Evolutionary conservation across 2,888 invertebrate species (phyloP), one percentile per base, ranked within the genome.

Genomic region (Adela reaumurella): DNA sequence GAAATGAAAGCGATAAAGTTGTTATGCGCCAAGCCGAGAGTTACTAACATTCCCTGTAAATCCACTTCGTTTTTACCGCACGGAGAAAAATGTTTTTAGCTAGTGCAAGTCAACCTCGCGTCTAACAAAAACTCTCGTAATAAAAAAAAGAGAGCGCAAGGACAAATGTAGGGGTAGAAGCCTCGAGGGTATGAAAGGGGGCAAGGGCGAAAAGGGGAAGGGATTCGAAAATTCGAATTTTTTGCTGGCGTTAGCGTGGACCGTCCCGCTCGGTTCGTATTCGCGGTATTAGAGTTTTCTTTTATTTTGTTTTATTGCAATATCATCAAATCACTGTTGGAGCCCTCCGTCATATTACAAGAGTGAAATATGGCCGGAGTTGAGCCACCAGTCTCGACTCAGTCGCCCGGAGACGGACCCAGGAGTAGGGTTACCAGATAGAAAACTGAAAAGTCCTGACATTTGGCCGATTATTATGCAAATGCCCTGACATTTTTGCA

Each of bases 311-410:
- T 35, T 35, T 35, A 35, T 35, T 77, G 78, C 78, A 78, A 70
- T 70, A 74, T 78, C 77, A 78, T 77, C 74, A 74, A 77, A 78
- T 77, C 76, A 74, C 70, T 73, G 74, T 67, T 66, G 72, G 74
- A 73, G 74, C 35, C 35, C 35, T 35, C 35, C 35, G n/a, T 35
- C 35, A 35, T 35, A 35, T 35, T 35, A 35, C 35, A 8, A 35
- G 35, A 35, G 14, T 35, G 35, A 35, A 35, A 35, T 35, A 35
- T 35, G 6, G n/a, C 14, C 3, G 35, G 35, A 3, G 35, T 8
- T 4, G 24, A 24, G 24, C 24, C 24, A 8, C 24, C 8, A 35
- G 11, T 35, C 35, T 14, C n/a, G 11, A 35, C 35, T 35, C 35
- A 8, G 6, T 35, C 14, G 11, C 5, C 4, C 24, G 24, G 24